Conservation (phyloP, 2,888 invertebrate genomes). For the Smittia aterrima region DNA sequence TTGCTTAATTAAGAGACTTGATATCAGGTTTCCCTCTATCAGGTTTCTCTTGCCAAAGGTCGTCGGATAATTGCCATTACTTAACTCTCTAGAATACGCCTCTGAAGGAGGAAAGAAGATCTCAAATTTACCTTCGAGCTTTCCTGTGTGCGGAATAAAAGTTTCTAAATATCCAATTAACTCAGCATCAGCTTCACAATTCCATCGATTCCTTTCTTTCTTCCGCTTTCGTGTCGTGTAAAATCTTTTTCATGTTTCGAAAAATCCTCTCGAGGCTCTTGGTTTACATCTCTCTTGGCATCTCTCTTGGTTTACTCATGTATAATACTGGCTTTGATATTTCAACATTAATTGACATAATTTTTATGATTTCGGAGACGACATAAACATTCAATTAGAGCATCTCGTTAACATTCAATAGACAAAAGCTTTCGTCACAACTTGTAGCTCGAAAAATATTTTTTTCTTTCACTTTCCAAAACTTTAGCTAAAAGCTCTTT, state of each 20-base stretch:
- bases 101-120: not conserved
- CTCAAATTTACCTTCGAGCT: not conserved
- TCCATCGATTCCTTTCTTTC: constrained; percentile 6
- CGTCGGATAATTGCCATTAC: not conserved
- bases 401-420: not conserved
- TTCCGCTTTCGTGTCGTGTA: not conserved
- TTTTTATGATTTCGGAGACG: not conserved
- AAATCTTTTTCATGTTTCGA: not conserved
- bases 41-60: not conserved
- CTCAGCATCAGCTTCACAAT: not conserved
- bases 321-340: not conserved
- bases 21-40: too few relatives aligned
- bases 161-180: constrained; percentile 2
- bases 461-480: not conserved
- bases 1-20: too few relatives aligned
- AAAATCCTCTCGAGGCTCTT: not conserved
- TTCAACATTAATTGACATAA: not conserved
- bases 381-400: not conserved
- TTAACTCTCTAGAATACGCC: not conserved
- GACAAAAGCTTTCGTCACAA: not conserved
- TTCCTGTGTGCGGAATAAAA: not conserved
- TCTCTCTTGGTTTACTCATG: not conserved
- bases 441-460: not conserved
- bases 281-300: not conserved
- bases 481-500: not conserved